Evolutionary conservation across 2,797 vertebrate species (phyloP), one percentile per base, ranked within the genome.

Genomic region (Epinephelus coioides): DNA sequence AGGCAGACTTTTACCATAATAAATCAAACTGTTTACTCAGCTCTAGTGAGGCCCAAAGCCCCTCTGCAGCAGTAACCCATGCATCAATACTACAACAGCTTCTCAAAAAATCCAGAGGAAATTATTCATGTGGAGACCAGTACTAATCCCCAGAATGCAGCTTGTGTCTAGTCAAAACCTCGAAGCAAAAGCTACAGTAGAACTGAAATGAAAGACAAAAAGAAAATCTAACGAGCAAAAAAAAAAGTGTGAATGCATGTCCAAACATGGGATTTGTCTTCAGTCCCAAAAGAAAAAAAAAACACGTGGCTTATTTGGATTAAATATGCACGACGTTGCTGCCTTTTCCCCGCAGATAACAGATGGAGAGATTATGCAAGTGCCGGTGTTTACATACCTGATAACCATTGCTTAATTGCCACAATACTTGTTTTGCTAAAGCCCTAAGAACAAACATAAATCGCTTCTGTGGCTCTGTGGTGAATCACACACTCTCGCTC

Each of bases 301-400:
- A 25, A 2, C 14, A 12, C 46, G 44, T 18, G 38, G 46, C 57
- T 55, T 54, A 67, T 79, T 21, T 88, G 6, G 15, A 78, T 82
- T 56, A 76, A 69, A 73, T 76, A 75, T 75, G 56, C 46, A 75
- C 27, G 73, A 4, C 53, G 64, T 23, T 73, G 49, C 54, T 23
- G 18, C 55, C 72, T 74, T 82, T 43, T 47, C 51, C 55, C 57
- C 47, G 68, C 15, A 78, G 79, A 80, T 53, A 86, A 86, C 86
- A 92, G 87, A 88, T 89, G 80, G 44, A 63, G 60, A 34, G 82
- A 86, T 89, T 87, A 86, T 78, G 23, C 63, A 88, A 81, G 79
- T 54, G 66, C 46, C 70, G 47, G 44, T 84, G 82, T 91, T 88
- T 83, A 73, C 73, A 82, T 76, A 86, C 62, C 70, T 83, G 76